These are phyloP conservation scores for Eriosoma lanigerum DNA, from an alignment of 1,140 invertebrate genomes.

Conservation along the genomic window DNA sequence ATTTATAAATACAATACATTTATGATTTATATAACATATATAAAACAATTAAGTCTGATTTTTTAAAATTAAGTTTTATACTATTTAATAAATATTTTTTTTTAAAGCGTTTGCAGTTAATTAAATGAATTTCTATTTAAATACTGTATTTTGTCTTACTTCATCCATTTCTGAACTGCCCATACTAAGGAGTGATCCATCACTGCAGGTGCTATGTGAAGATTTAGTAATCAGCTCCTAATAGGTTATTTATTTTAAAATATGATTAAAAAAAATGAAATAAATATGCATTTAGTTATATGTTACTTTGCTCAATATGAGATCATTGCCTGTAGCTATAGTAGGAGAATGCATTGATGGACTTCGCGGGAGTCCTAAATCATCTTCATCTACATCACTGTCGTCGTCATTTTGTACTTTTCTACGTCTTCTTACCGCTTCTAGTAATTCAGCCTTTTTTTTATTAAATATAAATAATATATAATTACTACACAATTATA, in stretches of 20 bases:
- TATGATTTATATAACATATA: no score
- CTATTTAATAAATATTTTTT: no score
- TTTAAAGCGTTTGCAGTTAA: background rate
- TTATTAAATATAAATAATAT: background rate
- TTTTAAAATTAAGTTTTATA: no score
- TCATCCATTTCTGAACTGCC: constrained; percentile 70
- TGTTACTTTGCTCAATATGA: constrained; percentile 45
- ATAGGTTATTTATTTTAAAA: constrained; percentile 30
- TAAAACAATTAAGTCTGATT: no score
- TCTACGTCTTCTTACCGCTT: constrained; percentile 62
- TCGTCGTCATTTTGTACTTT: constrained; percentile 55
- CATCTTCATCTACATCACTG: constrained; percentile 65
- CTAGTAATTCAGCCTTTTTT: constrained; percentile 65
- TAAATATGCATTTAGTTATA: background rate
- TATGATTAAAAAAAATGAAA: background rate
- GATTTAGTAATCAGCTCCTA: constrained; percentile 55
- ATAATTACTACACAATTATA: background rate
- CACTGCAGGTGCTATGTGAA: constrained; percentile 71
- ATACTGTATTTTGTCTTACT: constrained; percentile 31
- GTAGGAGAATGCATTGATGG: constrained; percentile 64
- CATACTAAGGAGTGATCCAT: constrained; percentile 72
- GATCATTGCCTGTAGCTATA: constrained; percentile 57
- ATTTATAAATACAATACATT: no score
- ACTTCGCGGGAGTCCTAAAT: constrained; percentile 66
- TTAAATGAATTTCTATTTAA: constrained; percentile 5